Percentiles rank a stretch among this genome's conserved stretches.
phyloP scores from a whole-genome alignment of 2,888 invertebrate species.

The Acleris cristana region DNA sequence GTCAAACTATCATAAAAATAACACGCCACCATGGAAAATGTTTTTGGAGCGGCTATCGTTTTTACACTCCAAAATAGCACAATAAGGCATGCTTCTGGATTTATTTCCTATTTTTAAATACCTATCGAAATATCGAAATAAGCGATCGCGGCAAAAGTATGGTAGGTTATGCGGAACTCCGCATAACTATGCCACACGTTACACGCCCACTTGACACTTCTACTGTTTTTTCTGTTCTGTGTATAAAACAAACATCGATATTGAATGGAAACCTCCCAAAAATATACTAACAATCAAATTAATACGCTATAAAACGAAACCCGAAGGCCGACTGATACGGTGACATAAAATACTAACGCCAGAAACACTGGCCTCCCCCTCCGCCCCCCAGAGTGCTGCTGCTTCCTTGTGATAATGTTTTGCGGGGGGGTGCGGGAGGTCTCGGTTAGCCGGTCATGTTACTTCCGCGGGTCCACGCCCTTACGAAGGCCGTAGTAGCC shows the following conservation, averaged over 20 bases:
- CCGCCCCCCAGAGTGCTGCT: conserved; percentile 28
- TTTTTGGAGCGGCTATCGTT: too few relatives aligned
- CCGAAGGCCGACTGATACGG: conserved; percentile 63
- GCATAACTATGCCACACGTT: too few relatives aligned
- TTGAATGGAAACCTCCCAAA: conserved; percentile 48
- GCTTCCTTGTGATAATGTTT: conserved; percentile 46
- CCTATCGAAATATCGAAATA: too few relatives aligned
- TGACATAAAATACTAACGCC: conserved; percentile 69
- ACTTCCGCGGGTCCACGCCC: conserved; percentile 79
- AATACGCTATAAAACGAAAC: conserved; percentile 35
- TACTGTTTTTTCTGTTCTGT: too few relatives aligned
- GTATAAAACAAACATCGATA: conserved; percentile 20
- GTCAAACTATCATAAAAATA: too few relatives aligned
- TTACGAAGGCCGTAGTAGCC: conserved; percentile 66
- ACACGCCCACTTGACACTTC: too few relatives aligned
- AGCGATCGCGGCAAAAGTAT: too few relatives aligned
- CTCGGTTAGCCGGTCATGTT: conserved; percentile 55
- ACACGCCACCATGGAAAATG: too few relatives aligned
- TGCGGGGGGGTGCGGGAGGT: conserved; percentile 55
- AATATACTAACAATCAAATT: conserved; percentile 66
- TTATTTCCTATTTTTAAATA: too few relatives aligned
- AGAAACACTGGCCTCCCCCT: conserved; percentile 45
- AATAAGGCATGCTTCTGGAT: too few relatives aligned
- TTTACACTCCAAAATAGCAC: too few relatives aligned
- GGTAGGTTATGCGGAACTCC: too few relatives aligned